Evolutionary conservation across 53 echinoderm and acorn worm species (phyloP).

Genomic region (Echinarachnius parma): DNA sequence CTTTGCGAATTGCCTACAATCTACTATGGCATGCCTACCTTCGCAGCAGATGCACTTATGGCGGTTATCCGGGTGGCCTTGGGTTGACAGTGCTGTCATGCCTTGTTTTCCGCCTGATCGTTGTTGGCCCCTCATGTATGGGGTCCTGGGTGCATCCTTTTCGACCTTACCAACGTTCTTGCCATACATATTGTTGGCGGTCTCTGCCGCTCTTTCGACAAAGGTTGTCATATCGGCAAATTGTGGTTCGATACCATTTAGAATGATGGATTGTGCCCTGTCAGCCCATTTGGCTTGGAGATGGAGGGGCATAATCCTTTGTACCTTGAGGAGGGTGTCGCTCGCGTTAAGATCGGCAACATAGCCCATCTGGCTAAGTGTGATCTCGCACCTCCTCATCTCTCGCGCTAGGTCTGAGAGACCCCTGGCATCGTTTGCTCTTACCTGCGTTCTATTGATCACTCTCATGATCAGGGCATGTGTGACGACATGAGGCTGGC

Average conservation of each 20-base stretch:
- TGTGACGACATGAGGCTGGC: constrained; percentile 53
- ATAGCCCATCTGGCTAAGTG: constrained; percentile 31
- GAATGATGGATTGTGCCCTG: constrained; percentile 38
- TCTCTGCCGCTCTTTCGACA: constrained; percentile 50
- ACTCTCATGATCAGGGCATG: constrained; percentile 47
- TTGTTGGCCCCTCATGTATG: background rate
- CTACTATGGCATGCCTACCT: constrained; percentile 26
- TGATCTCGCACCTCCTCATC: constrained; percentile 55
- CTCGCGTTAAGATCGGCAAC: constrained; percentile 34
- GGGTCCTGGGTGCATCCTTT: background rate
- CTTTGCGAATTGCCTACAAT: constrained; percentile 49
- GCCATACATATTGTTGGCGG: constrained; percentile 48
- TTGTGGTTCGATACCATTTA: background rate
- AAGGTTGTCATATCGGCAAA: constrained; percentile 54
- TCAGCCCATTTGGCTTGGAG: constrained; percentile 50
- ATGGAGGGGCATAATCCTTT: constrained; percentile 44
- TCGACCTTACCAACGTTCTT: constrained; percentile 17
- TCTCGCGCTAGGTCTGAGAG: constrained; percentile 48
- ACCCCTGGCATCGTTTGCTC: constrained; percentile 22
- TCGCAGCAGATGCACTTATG: constrained; percentile 55
- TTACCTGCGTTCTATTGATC: constrained; percentile 3
- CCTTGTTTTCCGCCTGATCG: background rate
- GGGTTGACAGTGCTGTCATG: background rate
- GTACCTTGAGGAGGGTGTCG: constrained; percentile 46
- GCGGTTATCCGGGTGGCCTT: too few relatives aligned